Base-by-base conservation (phyloP, 2,797 vertebrate genomes). In the Melopsittacus undulatus region DNA sequence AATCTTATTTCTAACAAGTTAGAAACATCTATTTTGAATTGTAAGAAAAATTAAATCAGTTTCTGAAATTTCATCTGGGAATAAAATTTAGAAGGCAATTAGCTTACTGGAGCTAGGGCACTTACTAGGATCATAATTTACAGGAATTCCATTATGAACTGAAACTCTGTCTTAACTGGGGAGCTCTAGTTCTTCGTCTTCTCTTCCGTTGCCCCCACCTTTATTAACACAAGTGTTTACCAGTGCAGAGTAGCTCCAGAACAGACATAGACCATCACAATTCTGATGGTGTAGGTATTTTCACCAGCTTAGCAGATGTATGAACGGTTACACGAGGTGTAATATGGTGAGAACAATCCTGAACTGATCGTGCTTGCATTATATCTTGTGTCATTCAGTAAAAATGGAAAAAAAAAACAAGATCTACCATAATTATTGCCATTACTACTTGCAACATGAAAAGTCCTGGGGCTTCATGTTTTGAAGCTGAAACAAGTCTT, bases 251-350 rank as follows among this genome's bases (percentile, higher is more conserved):
- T 62, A 36, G 26, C 68, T 68, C n/a, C 29, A 52, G 10, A 79
- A 40, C 0, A 0, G 22, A 30, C 21, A n/a, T 7, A 79, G 43
- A 66, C 12, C 14, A 77, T 3, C 21, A 68, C 0, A 0, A 13
- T 36, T 83, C 27, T 48, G 26, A 38, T 23, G 3, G 10, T 76
- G 43, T 26, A 84, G 11, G 6, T 7, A 80, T 92, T 92, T 52
- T 64, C 10, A 56, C 11, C 21, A 76, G 12, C 0, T 68, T 64
- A 61, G 13, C 49, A 52, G 23, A 56, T 5, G n/a, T 87, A 20
- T 52, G 52, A 79, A 24, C 36, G 16, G 3, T 70, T 67, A 6
- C 27, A 40, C 0, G 8, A 43, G 38, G 38, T 36, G 10, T 27
- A 54, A 54, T 27, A 46, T 5, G 74, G 13, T 49, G 21, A 82